Base-by-base conservation (phyloP, 2,113 vertebrate species). In the Etheostoma spectabile region DNA sequence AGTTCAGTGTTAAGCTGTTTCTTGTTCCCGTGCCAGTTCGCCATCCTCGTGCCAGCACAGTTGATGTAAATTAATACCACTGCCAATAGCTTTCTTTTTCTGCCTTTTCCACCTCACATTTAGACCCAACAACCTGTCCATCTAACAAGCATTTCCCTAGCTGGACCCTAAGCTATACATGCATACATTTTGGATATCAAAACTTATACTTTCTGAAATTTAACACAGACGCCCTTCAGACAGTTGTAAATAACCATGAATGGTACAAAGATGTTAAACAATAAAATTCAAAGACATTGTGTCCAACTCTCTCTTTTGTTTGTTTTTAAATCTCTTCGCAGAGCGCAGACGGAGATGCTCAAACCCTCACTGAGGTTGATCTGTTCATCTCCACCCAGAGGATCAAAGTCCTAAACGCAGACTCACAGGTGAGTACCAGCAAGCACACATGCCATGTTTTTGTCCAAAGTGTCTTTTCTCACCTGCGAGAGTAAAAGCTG, bases 351-450 rank as follows among this genome's bases (percentile, higher is more conserved):
- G 98, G 97, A 57, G 97, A 98, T 0, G 91, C 95, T 33, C 97
- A 97, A 91, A 96, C 96, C 0, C 93, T 99, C 90, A 98, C 97
- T 0, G 98, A 99, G 90, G 97, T 99, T 13, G 97, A 99, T 90
- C 95, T 99, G 38, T 99, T 99, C 92, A 99, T 99, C 90, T 99
- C 97, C 77, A 99, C 98, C 3, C 98, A 99, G 92, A 96, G 98
- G 94, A 99, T 99, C 90, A 99, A 98, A 93, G 97, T 99, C 83
- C 93, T 99, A 83, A 99, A 99, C 55, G 98, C 97, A 22, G 97
- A 99, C 91, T 96, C 98, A 0, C 98, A 99, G 97, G 98, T 99
- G 90, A 95, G 91, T 30, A 27, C 18, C 56, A 35, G 46, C 27
- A 48, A n/a, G 11, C 5, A 48, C 21, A 60, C n/a, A 2, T 0